Conservation (phyloP, 2,113 vertebrate species). For the Oryzias javanicus region DNA sequence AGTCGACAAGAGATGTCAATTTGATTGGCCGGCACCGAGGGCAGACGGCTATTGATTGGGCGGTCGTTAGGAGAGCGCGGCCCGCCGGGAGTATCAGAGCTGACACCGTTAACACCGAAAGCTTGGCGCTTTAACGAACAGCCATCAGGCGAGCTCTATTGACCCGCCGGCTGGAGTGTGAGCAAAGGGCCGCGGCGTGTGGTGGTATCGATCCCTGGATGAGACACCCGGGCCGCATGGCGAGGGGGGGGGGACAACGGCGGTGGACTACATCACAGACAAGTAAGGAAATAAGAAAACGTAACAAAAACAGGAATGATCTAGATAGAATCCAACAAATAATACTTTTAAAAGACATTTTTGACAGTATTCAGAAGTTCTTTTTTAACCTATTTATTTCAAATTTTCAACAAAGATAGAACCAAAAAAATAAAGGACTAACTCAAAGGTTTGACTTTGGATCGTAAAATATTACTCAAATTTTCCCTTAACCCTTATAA, state of each 20-base stretch:
- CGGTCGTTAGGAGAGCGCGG: conserved; percentile 67
- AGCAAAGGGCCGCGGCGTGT: conserved; percentile 46
- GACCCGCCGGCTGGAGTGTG: conserved; percentile 40
- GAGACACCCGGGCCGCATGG: conserved; percentile 16
- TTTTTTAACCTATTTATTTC: too few relatives aligned
- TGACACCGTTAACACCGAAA: conserved; percentile 62
- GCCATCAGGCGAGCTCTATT: conserved; percentile 46
- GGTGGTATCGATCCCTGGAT: conserved; percentile 50
- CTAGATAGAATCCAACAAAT: too few relatives aligned
- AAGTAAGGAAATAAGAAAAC: conserved; percentile 14
- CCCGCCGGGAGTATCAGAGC: conserved; percentile 58
- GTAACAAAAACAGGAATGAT: not conserved
- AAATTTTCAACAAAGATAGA: too few relatives aligned
- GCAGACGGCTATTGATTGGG: conserved; percentile 65
- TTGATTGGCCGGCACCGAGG: conserved; percentile 56
- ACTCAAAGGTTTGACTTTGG: too few relatives aligned
- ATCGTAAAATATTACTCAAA: too few relatives aligned
- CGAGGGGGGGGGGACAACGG: not conserved
- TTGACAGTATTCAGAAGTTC: too few relatives aligned
- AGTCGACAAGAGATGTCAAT: conserved; percentile 50
- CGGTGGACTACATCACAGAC: conserved; percentile 28
- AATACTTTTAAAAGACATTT: too few relatives aligned
- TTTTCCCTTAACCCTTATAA: too few relatives aligned
- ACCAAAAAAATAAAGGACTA: too few relatives aligned
- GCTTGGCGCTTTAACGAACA: conserved; percentile 63